These are phyloP conservation scores for Fulmarus glacialis DNA, from an alignment of 2,113 vertebrate species.

Conservation along the genomic window DNA sequence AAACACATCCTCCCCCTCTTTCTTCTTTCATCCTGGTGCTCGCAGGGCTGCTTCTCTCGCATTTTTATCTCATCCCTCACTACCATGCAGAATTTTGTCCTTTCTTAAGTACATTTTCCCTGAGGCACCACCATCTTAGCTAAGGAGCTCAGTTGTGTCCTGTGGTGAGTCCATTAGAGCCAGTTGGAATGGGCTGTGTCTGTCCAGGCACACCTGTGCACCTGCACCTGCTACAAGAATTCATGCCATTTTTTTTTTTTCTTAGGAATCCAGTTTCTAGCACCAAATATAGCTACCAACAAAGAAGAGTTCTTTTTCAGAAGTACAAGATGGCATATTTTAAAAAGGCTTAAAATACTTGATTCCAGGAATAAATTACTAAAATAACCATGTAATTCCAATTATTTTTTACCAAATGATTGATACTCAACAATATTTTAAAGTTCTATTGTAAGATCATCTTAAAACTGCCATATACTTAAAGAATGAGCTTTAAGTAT, in stretches of 20 bases:
- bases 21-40: neutral
- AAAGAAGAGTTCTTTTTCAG: neutral
- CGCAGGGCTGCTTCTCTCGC: neutral
- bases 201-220: neutral
- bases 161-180: neutral
- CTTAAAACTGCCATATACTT: neutral
- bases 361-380: neutral
- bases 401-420: neutral
- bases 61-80: neutral
- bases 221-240: neutral
- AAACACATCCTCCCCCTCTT: neutral
- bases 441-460: neutral
- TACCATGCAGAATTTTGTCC: neutral
- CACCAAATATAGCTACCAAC: neutral
- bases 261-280: neutral
- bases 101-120: neutral
- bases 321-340: neutral
- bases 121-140: neutral
- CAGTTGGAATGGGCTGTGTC: accelerated
- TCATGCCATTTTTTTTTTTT: neutral
- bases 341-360: neutral
- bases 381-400: neutral
- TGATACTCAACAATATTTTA: neutral
- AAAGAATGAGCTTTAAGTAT: neutral
- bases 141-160: neutral